Conservation (phyloP, 2,113 vertebrate species). For the Equus przewalskii region DNA sequence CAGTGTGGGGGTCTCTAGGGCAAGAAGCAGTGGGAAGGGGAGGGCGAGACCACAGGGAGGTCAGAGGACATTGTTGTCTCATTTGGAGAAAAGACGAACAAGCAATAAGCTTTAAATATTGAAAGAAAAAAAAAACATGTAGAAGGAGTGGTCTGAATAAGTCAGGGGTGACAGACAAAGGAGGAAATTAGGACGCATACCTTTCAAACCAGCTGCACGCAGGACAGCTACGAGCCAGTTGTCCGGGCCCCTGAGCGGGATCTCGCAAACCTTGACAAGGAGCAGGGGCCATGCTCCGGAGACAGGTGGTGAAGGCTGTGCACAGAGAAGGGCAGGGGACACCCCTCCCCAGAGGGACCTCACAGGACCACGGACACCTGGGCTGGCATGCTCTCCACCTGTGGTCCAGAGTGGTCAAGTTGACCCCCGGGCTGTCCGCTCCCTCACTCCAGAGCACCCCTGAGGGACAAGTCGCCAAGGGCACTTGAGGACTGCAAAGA, state of each 20-base stretch:
- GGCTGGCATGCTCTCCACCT: neutral
- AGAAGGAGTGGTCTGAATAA: neutral
- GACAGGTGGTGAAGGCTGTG: too few relatives aligned
- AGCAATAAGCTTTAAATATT: neutral
- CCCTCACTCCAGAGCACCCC: neutral
- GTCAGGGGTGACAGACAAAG: neutral
- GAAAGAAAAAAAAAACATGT: neutral
- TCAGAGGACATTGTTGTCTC: neutral
- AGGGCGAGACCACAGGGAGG: rapidly evolving
- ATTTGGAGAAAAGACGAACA: neutral
- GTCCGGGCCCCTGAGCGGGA: neutral
- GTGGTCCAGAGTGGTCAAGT: neutral
- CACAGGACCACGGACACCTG: rapidly evolving
- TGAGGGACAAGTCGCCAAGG: neutral
- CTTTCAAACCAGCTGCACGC: neutral
- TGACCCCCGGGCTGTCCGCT: neutral
- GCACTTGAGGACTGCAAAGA: neutral
- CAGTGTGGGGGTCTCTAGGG: neutral
- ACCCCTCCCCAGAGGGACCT: rapidly evolving
- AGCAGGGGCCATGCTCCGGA: neutral
- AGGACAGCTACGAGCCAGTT: neutral
- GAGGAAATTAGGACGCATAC: neutral
- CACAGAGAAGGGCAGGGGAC: neutral
- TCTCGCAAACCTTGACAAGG: too few relatives aligned
- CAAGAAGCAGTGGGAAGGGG: neutral